Evolutionary conservation across 2,113 vertebrate genomes (phyloP), one percentile per base, ranked within the genome.

Genomic region (Thymallus thymallus): DNA sequence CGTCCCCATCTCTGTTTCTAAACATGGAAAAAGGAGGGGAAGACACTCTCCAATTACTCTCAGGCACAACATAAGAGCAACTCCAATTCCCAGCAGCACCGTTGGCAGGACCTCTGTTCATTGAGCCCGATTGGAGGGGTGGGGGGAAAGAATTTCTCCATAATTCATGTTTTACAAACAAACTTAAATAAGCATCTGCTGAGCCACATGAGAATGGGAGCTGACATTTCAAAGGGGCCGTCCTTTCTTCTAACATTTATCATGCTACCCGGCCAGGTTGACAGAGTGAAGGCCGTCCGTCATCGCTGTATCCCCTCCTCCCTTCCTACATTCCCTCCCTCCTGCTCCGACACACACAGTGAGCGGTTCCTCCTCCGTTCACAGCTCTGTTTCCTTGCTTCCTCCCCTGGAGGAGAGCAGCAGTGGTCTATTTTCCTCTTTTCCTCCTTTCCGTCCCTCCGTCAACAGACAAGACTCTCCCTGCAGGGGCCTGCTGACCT

Each of bases 201-300:
- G 84, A 89, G 84, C 82, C 84, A 86, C 88, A 88, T 77, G 76
- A 75, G 84, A 86, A 87, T 84, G 77, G 75, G 76, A 87, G 81
- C 80, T 91, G 89, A 90, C 90, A 87, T 91, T 92, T 88, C 87
- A 92, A 90, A 91, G 87, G 22, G 6, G 72, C 55, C 35, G 29
- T 71, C 72, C 14, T 18, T 68, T 68, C 87, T 84, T 84, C 20
- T 82, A 84, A 80, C 84, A 92, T 93, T 88, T 75, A 91, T 92
- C 91, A 90, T 62, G 75, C 76, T 80, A 85, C 91, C 89, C 68
- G 76, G 86, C 77, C 58, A 69, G 14, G 87, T 78, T 90, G 91
- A 92, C 90, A 90, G 91, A 88, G 35, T 82, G 89, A 92, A 89
- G 85, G 82, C 78, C 77, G 74, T 91, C 90, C 84, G 80, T 94